Base-by-base conservation (phyloP, 2,888 invertebrate genomes). In the Clunio marinus region DNA sequence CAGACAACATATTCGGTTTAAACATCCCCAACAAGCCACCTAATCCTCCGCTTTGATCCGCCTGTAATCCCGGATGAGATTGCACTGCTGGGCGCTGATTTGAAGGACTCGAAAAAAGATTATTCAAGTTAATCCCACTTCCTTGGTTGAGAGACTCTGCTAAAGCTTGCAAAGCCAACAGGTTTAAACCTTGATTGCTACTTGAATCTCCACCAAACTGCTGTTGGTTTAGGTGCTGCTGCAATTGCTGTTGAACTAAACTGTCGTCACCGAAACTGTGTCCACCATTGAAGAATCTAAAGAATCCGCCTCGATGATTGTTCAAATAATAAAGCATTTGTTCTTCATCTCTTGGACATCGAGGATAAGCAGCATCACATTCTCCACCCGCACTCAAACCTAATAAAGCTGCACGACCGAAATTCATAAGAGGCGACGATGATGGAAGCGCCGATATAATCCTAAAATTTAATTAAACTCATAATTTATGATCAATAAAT, bases 301-400 rank as follows among this genome's bases (percentile, higher is more conserved):
- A 92, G 77, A 92, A 90, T 1, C 92, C 92, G 45, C 92, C 92
- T 69, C 91, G 90, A 75, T 92, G 86, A 77, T 91, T 92, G 79
- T 92, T 92, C 63, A 92, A 80, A 75, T 92, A 92, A 75, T 87
- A 81, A 37, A 91, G 83, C 8, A 92, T 82, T 72, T 85, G 83
- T 71, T 87, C 86, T 74, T 79, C 79, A 75, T 88, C 86, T 59
- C 82, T 83, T 0, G 92, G 92, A 74, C 92, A 92, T 65, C 81
- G 81, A 0, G 88, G 84, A 74, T 90, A 92, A 8, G 87, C 87
- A 25, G 28, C 17, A 15, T 63, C 63, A 46, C 63, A 63, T n/a
- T 63, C 45, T 10, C 63, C 63, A 8, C 27, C 62, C 2, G n/a
- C 85, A 1, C 87, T 84, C 73, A 88, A 83, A 0, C 92, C 92